Conservation (phyloP, 1,140 invertebrate species). For the Diorhabda elongata region DNA sequence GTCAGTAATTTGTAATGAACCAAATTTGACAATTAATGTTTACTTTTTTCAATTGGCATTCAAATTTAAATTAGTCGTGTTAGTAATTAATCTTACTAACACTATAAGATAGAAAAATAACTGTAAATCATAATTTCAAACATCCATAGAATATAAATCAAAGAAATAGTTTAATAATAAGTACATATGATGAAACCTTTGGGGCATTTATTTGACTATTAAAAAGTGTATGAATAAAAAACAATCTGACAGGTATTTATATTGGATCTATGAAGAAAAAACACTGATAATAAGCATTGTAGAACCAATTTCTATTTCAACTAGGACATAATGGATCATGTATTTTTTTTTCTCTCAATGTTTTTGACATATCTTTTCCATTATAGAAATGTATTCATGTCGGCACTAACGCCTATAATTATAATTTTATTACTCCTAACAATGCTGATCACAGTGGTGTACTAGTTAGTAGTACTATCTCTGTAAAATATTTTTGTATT, state of each 20-base stretch:
- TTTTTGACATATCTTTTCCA: constrained; percentile 20
- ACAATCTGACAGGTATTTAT: constrained; percentile 15
- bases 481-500: too few species aligned
- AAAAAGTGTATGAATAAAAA: constrained; percentile 7
- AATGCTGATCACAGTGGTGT: background rate
- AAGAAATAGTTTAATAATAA: constrained; percentile 1
- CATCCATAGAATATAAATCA: background rate
- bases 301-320: constrained; percentile 19
- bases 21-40: too few species aligned
- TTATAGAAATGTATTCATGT: constrained; percentile 16
- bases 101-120: background rate
- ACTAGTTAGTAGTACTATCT: background rate
- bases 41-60: background rate
- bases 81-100: too few species aligned
- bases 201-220: background rate
- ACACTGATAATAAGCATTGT: constrained; percentile 18
- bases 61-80: background rate
- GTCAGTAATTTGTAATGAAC: too few species aligned
- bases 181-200: background rate
- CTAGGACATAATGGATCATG: constrained; percentile 16
- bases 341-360: constrained; percentile 14
- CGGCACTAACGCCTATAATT: constrained; percentile 21
- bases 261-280: constrained; percentile 13
- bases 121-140: background rate
- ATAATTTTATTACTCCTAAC: constrained; percentile 20